These are phyloP conservation scores for Poeciliopsis prolifica DNA, from an alignment of 2,113 vertebrate genomes.

Conservation along the genomic window DNA sequence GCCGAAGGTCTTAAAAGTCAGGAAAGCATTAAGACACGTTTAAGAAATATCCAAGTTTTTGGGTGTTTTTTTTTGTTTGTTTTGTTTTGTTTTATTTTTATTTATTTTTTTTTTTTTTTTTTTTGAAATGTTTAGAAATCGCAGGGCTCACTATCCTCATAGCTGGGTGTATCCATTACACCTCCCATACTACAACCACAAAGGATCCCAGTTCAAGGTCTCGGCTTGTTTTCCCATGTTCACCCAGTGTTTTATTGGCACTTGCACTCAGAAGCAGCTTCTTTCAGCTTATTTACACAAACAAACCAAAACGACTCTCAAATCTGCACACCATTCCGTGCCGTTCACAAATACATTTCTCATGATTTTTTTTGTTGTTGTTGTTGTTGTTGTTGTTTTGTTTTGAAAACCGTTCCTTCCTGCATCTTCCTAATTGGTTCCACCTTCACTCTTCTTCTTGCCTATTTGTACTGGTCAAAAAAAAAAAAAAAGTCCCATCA, in stretches of 20 bases:
- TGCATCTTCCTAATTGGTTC: background rate
- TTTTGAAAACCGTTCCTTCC: background rate
- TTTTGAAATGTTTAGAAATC: background rate
- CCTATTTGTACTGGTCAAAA: background rate
- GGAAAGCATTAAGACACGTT: slow-evolving; percentile 18
- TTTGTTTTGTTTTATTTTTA: background rate
- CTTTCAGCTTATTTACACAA: slow-evolving; percentile 2
- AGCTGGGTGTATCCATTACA: background rate
- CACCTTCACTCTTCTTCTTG: background rate
- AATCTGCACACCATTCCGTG: background rate
- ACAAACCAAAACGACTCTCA: background rate
- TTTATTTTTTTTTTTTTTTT: background rate
- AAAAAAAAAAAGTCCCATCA: background rate
- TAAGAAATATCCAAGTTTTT: background rate
- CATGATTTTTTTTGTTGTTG: no score
- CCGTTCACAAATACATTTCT: background rate
- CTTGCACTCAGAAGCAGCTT: slow-evolving; percentile 25
- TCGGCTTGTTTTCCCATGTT: slow-evolving; percentile 41
- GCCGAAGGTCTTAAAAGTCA: slow-evolving; percentile 5
- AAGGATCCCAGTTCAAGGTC: slow-evolving; percentile 21
- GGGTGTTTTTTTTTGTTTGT: no score
- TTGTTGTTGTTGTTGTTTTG: no score
- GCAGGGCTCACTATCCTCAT: slow-evolving; percentile 2
- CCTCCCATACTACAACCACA: slow-evolving; percentile 35
- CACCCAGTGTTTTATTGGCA: slow-evolving; percentile 46